Conservation (phyloP, 1,140 invertebrate genomes). For the Chironomus striatipennis region DNA sequence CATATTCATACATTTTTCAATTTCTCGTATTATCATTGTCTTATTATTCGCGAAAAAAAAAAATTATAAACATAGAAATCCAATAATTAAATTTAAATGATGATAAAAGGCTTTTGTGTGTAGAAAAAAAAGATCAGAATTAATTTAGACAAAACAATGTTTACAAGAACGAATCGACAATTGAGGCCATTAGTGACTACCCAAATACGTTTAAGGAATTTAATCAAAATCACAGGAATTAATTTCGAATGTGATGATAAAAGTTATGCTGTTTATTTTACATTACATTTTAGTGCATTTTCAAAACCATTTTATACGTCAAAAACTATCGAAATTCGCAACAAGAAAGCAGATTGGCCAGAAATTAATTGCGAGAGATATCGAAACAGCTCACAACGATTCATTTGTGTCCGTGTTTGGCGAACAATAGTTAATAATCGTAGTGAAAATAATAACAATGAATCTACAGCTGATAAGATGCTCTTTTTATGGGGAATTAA, state of each 20-base stretch:
- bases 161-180: slow-evolving; percentile 37
- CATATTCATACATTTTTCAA: background rate
- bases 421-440: slow-evolving; percentile 25
- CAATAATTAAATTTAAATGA: background rate
- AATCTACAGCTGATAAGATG: slow-evolving; percentile 41
- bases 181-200: slow-evolving; percentile 55
- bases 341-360: slow-evolving; percentile 62
- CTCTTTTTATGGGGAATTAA: slow-evolving; percentile 77
- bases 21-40: background rate
- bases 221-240: slow-evolving; percentile 59
- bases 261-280: slow-evolving; percentile 56
- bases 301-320: slow-evolving; percentile 81
- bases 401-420: slow-evolving; percentile 38
- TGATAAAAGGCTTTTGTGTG: background rate
- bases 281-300: slow-evolving; percentile 68
- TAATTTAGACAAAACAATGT: background rate
- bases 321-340: slow-evolving; percentile 50
- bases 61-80: background rate
- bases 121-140: background rate
- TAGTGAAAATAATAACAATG: background rate
- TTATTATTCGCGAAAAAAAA: background rate
- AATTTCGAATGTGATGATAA: slow-evolving; percentile 44
- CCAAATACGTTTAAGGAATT: slow-evolving; percentile 59
- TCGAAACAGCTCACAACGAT: slow-evolving; percentile 36
- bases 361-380: slow-evolving; percentile 34